Base-by-base conservation (phyloP, 2,113 vertebrate genomes). In the Plotosus lineatus region DNA sequence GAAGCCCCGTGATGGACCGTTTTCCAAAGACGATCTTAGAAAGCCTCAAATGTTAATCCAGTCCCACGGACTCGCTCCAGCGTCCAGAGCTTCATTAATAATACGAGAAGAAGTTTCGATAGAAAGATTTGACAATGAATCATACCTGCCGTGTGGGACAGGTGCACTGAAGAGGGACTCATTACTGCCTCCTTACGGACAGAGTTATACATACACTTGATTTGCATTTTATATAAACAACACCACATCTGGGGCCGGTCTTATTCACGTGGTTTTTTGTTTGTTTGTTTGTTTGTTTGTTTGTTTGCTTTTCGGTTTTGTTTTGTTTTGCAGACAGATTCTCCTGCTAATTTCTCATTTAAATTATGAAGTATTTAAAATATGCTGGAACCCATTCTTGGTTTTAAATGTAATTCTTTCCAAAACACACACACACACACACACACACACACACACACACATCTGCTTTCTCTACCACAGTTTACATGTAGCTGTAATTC, bases 141-240 rank as follows among this genome's bases (percentile, higher is more conserved):
- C 21, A 28, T 14, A 38, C 36, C 17, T 8, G 36, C 9, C n/a
- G 6, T n/a, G 12, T 46, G 42, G 33, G 63, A 31, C 77, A 66
- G 46, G 61, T 66, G 61, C 56, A 14, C 5, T 53, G 4, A 19
- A 51, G 15, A 61, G 3, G 46, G 55, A 21, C 53, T 81, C 50
- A 42, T 38, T 74, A 74, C 79, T 65, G 79, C 79, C 79, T 42
- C 69, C 69, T 81, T 28, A 56, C 75, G 79, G 56, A 74, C 36
- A 7, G 44, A 31, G 10, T 1, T 65, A 17, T 19, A 63, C 44
- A 66, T 19, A 44, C 0, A 17, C n/a, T 10, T 48, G 65, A 21
- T 50, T 48, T 48, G 17, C 3, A 19, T 19, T 33, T 48, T 1
- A 72, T 1, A 72, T 14, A 50, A 72, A 72, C 46, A 72, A 23